Base-by-base conservation (phyloP, 2,113 vertebrate genomes). In the Anolis carolinensis region DNA sequence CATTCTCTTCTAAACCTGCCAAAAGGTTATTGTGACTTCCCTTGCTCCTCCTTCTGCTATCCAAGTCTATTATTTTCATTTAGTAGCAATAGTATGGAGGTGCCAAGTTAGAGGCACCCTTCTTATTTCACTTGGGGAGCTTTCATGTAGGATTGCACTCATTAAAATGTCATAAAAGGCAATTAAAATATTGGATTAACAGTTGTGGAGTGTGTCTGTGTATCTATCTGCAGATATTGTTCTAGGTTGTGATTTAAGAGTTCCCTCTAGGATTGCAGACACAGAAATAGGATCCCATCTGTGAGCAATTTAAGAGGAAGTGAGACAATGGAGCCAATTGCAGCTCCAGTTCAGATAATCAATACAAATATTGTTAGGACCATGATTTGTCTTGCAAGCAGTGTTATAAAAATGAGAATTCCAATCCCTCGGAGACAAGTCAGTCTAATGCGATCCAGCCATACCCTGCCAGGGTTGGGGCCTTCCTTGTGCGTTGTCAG, bases 301-400 rank as follows among this genome's bases (percentile, higher is more conserved):
- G 96, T 91, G 95, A 96, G 91, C 93, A 95, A 93, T 92, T 95
- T 93, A 91, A 95, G 94, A 95, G 95, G 95, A 95, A 94, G 95
- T 94, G 95, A 95, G 94, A 96, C 96, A 96, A 96, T 96, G 94
- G 95, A 93, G 91, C 92, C 87, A 86, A 93, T 59, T 90, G 92
- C 95, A 89, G 93, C 92, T 95, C 93, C 95, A 93, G 93, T 96
- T 94, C 93, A 95, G 94, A 94, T 96, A 94, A 96, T 96, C 96
- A 95, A 97, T 97, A 96, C 94, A 96, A 95, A 97, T 96, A 96
- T 96, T 96, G 95, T 97, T 93, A 96, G 95, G 93, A 93, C 73
- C 90, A 93, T 95, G 95, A 96, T 97, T 96, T 94, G 95, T 97
- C 96, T 94, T 94, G 85, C 44, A 20, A 86, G 71, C 79, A 79